Evolutionary conservation across 1,140 invertebrate species (phyloP).

Genomic region (Theocolax elegans): DNA sequence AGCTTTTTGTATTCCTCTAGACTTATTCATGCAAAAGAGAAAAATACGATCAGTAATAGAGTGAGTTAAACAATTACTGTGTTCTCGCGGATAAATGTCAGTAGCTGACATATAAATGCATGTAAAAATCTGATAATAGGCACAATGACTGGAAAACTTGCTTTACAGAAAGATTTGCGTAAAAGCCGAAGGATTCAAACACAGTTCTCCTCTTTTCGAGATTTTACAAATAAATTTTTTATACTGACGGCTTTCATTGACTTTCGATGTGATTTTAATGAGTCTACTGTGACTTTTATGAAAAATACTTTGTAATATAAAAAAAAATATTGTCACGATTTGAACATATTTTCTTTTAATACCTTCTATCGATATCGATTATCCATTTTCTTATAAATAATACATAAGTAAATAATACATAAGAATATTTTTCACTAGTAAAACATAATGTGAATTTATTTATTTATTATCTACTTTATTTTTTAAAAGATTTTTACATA

Average conservation of each 20-base stretch:
- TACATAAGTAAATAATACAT: too few relatives aligned
- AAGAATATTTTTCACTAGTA: constrained; percentile 28
- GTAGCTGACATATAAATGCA: too few relatives aligned
- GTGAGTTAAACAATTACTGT: too few relatives aligned
- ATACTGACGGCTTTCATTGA: constrained; percentile 28
- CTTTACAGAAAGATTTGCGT: constrained; percentile 8
- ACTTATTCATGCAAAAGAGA: constrained; percentile 10
- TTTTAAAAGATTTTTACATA: constrained; percentile 26
- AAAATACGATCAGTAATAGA: background rate
- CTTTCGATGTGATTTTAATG: constrained; percentile 31
- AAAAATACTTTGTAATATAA: constrained; percentile 38
- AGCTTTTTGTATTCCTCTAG: too few relatives aligned
- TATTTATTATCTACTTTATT: constrained; percentile 34
- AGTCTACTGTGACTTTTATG: constrained; percentile 29
- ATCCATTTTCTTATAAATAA: constrained; percentile 5
- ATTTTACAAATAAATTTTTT: constrained; percentile 29
- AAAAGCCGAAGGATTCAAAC: background rate
- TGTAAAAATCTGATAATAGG: too few relatives aligned
- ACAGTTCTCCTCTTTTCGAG: constrained; percentile 2
- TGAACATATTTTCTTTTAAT: constrained; percentile 12
- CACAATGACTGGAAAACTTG: too few relatives aligned
- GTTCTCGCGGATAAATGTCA: too few relatives aligned
- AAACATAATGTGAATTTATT: constrained; percentile 18
- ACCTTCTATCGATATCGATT: background rate
- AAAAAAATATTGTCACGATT: constrained; percentile 25